phyloP scores from a whole-genome alignment of 2,113 vertebrate species.

The Protobothrops mucrosquamatus region DNA sequence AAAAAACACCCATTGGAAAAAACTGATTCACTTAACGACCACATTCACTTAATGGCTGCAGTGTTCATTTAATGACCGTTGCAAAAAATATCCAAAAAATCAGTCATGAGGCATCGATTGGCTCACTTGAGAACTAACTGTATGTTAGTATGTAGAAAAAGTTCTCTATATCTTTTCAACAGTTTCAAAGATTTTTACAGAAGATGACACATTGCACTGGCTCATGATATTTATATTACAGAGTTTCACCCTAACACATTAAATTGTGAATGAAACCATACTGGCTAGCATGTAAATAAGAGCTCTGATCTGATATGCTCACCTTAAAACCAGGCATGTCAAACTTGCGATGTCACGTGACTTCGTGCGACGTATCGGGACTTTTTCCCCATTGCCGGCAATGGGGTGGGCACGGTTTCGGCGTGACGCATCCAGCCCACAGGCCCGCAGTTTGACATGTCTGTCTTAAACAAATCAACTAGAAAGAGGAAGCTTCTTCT shows the following conservation, averaged over 20 bases:
- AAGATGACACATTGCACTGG: not conserved
- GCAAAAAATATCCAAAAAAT: not conserved
- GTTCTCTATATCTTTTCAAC: not conserved
- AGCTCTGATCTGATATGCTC: not conserved
- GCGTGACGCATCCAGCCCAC: no score
- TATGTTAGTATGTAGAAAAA: not conserved
- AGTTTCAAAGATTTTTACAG: not conserved
- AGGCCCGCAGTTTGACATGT: no score
- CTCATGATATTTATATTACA: not conserved
- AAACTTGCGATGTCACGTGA: no score
- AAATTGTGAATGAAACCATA: not conserved
- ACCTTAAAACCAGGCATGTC: not conserved
- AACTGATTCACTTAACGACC: no score
- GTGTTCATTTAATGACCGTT: not conserved
- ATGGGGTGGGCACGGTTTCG: no score
- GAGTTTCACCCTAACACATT: not conserved
- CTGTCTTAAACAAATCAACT: not conserved
- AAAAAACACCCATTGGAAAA: no score
- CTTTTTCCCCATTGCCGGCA: no score
- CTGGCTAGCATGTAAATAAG: not conserved
- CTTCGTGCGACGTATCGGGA: accelerated
- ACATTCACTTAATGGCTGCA: not conserved
- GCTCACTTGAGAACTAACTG: not conserved
- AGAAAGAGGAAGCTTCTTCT: not conserved
- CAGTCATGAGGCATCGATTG: not conserved